Base-by-base conservation (phyloP, 2,113 vertebrate genomes). In the Illadopsis cleaveri region DNA sequence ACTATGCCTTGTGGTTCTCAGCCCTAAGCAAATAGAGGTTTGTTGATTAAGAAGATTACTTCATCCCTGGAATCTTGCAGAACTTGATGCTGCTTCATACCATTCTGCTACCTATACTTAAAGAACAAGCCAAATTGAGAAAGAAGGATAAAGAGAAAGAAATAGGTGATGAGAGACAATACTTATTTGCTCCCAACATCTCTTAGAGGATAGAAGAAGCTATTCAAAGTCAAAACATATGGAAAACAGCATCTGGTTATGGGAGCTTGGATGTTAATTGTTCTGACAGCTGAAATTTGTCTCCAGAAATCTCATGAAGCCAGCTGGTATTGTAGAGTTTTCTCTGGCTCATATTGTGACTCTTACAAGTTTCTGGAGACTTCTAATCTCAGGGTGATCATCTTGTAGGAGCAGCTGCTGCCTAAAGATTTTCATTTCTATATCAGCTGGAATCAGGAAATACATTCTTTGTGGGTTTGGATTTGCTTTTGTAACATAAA, bases 231-330 rank as follows among this genome's bases (percentile, higher is more conserved):
- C 80, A 89, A 96, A 92, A 96, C 89, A 93, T 90, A 89, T 82
- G 88, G 91, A 94, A 93, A 89, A 94, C 69, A 91, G 69, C 80
- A 95, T 94, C 83, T 94, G 69, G 77, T 94, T 95, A 90, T 92
- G 86, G 77, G 69, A 94, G 47, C 57, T 57, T 89, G 51, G 51
- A 86, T 94, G 83, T 94, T 97, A 89, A 86, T 91, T 96, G 51
- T 90, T 92, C 80, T 94, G 94, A 86, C 86, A 91, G 87, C 37
- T 95, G 79, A 91, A 94, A 91, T 82, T 96, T 90, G 40, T 95
- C 92, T 84, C 82, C 68, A 92, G 84, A 94, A 93, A 84, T 89
- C 69, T 92, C 61, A 54, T 83, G 77, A 95, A 94, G 57, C 81
- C 80, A 92, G 81, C 80, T 84, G 75, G 60, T 94, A 88, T 71